Evolutionary conservation across 2,113 vertebrate species (phyloP).

Genomic region (Sula dactylatra): DNA sequence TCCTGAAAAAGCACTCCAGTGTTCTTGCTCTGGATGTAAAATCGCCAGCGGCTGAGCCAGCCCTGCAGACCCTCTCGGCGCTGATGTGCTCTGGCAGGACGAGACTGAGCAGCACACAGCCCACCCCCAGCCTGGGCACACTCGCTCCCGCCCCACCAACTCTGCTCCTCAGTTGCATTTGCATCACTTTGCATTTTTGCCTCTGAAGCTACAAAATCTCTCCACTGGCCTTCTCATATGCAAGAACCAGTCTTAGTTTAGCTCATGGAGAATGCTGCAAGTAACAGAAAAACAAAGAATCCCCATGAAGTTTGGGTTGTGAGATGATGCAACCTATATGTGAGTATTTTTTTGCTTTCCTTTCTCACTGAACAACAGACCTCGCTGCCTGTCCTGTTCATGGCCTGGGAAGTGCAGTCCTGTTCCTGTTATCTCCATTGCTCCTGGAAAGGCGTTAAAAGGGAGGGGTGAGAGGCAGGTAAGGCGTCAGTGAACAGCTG

Average conservation of each 20-base stretch:
- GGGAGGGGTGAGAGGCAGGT: background rate
- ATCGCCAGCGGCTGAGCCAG: background rate
- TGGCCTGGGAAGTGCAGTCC: background rate
- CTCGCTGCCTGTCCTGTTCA: rapidly evolving
- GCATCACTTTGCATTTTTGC: background rate
- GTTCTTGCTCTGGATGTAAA: background rate
- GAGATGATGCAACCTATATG: rapidly evolving
- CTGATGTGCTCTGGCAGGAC: too few species aligned
- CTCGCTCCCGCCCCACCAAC: background rate
- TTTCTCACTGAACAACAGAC: background rate
- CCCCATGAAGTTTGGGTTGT: background rate
- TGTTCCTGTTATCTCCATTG: background rate
- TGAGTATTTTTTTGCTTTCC: background rate
- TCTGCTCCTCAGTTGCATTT: too few species aligned
- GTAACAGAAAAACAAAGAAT: background rate
- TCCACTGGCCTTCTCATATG: background rate
- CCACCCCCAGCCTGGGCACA: background rate
- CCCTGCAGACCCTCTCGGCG: background rate
- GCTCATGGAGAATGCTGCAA: background rate
- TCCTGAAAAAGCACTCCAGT: background rate
- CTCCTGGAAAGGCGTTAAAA: background rate
- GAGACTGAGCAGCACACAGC: background rate
- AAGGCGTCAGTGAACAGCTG: background rate
- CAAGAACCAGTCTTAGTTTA: background rate
- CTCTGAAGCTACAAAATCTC: background rate